phyloP scores from a whole-genome alignment of 1,140 invertebrate species.

The Pseudachorutes palmiensis region DNA sequence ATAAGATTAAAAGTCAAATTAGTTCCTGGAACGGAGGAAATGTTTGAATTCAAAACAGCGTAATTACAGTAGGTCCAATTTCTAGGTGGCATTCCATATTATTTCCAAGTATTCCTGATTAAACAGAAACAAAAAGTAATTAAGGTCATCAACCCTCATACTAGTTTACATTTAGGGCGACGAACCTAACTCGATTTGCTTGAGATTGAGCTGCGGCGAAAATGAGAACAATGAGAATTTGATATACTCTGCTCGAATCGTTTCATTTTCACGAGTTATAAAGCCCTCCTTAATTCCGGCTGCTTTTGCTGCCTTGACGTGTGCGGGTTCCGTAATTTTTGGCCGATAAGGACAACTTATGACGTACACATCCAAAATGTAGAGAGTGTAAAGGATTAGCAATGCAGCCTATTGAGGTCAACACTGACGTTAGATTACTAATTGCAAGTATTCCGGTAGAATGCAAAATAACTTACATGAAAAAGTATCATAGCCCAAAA shows the following conservation, averaged over 20 bases:
- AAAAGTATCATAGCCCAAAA: constrained; percentile 70
- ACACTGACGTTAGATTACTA: constrained; percentile 1
- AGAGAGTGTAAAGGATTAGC: constrained; percentile 60
- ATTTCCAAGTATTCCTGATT: neutral
- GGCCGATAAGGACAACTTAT: constrained; percentile 38
- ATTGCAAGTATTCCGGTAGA: neutral
- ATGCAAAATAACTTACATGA: constrained; percentile 48
- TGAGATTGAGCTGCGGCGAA: constrained; percentile 24
- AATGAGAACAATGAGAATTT: constrained; percentile 37
- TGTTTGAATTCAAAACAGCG: too few relatives aligned
- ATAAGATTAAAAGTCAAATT: too few relatives aligned
- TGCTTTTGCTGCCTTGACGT: constrained; percentile 33
- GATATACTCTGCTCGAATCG: constrained; percentile 31
- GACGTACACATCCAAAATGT: constrained; percentile 52
- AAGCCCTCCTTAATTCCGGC: constrained; percentile 26
- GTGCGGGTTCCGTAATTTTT: constrained; percentile 35
- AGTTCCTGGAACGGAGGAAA: too few relatives aligned
- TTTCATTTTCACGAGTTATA: constrained; percentile 28
- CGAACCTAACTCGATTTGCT: constrained; percentile 13
- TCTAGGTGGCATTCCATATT: constrained; percentile 30
- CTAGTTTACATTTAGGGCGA: neutral
- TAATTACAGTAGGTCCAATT: constrained; percentile 38
- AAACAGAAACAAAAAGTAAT: neutral
- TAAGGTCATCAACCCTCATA: neutral
- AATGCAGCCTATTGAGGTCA: constrained; percentile 47